Evolutionary conservation across 2,797 vertebrate genomes (phyloP), one percentile per base, ranked within the genome.

Genomic region (Cynodonichthys magdalenae): DNA sequence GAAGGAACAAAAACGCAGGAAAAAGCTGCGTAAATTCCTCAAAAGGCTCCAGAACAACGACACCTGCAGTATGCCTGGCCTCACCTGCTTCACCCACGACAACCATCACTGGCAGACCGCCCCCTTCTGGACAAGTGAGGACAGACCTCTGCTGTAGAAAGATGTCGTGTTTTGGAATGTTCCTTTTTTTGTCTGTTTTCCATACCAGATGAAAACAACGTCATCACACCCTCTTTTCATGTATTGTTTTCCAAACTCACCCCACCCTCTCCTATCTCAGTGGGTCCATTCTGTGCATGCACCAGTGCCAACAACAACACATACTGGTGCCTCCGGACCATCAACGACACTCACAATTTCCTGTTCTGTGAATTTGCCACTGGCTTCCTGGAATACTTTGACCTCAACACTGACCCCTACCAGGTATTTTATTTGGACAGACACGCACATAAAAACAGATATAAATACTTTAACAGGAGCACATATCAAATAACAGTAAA

Each of bases 101-200:
- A 99, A 99, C 94, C 96, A 99, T 70, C 98, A 99, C 90, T 99
- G 98, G 98, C 97, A 98, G 89, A 99, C 96, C 0, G 95, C 96
- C 53, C 98, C 98, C 28, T 95, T 96, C 78, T 99, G 98, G 98
- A 98, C 97, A 73, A 0, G 97, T 99, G 90, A 95, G 95, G 63
- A 65, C 59, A 36, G n/a, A 15, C 67, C 6, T 0, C 12, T 6
- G 6, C 44, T 64, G 42, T 47, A 9, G 11, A 4, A 42, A 53
- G 15, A n/a, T 6, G 15, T 15, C 18, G 14, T 59, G 59, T 28
- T 66, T n/a, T 59, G 31, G 31, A 74, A 70, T 39, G 24, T 19
- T 36, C 19, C 41, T 8, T 31, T 31, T 6, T 31, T 6, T 31
- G 1, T 24, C 15, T 44, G 1, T 66, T 81, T 83, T 81, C 34